phyloP scores from a whole-genome alignment of 2,888 invertebrate species.

The Rhimphoctona megacephalus region DNA sequence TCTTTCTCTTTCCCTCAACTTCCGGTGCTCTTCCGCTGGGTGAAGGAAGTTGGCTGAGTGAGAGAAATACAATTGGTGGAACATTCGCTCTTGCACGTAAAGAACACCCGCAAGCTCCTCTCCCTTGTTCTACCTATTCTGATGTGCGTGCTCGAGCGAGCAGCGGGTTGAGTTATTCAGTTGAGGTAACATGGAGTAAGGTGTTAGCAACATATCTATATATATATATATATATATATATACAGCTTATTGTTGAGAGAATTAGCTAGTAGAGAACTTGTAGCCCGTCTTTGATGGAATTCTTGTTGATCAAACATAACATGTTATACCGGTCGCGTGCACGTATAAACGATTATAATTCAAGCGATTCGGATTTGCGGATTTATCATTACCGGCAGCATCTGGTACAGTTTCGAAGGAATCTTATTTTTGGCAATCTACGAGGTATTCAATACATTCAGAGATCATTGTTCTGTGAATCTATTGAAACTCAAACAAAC shows the following conservation, averaged over 20 bases:
- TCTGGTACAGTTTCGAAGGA: not conserved
- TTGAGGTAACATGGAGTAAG: slow-evolving; percentile 46
- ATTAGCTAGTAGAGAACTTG: slow-evolving; percentile 44
- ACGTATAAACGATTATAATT: slow-evolving; percentile 1
- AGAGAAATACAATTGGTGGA: slow-evolving; percentile 67
- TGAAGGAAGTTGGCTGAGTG: slow-evolving; percentile 63
- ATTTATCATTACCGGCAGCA: not conserved
- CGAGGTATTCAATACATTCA: too few relatives aligned
- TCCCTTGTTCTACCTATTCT: slow-evolving; percentile 15
- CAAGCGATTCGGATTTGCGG: not conserved
- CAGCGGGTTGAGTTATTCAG: slow-evolving; percentile 17
- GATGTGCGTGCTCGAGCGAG: slow-evolving; percentile 30
- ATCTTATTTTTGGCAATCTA: not conserved
- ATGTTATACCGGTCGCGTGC: slow-evolving; percentile 11
- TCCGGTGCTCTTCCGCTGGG: slow-evolving; percentile 57
- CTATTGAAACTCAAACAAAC: too few relatives aligned
- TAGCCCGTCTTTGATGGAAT: slow-evolving; percentile 30
- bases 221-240: not conserved
- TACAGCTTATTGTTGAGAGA: slow-evolving; percentile 4
- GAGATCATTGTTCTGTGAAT: too few relatives aligned
- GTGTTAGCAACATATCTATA: slow-evolving; percentile 47
- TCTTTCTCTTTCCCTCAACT: slow-evolving; percentile 46
- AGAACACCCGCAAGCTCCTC: slow-evolving; percentile 35
- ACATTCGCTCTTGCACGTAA: slow-evolving; percentile 42
- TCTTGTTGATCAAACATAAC: slow-evolving; percentile 44